phyloP scores from a whole-genome alignment of 2,113 vertebrate species.

The Brevimyrus niger region DNA sequence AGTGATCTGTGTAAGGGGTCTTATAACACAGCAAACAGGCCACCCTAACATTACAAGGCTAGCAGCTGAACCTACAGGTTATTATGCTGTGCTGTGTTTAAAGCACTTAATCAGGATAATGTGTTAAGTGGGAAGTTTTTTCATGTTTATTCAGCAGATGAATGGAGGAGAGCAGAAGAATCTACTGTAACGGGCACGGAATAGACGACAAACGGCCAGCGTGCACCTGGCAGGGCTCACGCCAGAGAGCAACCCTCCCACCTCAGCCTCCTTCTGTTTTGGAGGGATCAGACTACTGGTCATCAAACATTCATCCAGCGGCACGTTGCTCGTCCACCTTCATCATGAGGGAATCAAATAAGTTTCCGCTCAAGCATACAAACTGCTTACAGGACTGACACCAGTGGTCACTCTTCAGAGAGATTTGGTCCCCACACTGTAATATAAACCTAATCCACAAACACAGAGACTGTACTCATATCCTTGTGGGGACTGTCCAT shows the following conservation, averaged over 20 bases:
- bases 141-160: neutral
- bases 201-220: neutral
- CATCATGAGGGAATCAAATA: constrained; percentile 31
- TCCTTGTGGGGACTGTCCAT: no score
- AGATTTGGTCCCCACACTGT: neutral
- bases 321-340: constrained; percentile 26
- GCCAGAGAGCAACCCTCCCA: no score
- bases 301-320: neutral
- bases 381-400: constrained; percentile 13
- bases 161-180: neutral
- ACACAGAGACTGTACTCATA: neutral
- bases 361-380: constrained; percentile 20
- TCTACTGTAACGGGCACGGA: neutral
- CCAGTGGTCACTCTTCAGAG: neutral
- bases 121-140: neutral
- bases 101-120: neutral
- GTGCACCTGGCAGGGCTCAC: no score
- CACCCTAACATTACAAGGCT: neutral
- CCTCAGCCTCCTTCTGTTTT: neutral
- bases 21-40: neutral
- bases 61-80: neutral
- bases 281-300: constrained; percentile 57
- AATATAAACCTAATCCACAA: neutral
- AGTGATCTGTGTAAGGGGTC: neutral
- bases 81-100: neutral